Evolutionary conservation across 2,113 vertebrate genomes (phyloP), one percentile per base, ranked within the genome.

Genomic region (Motacilla tschutschensis): DNA sequence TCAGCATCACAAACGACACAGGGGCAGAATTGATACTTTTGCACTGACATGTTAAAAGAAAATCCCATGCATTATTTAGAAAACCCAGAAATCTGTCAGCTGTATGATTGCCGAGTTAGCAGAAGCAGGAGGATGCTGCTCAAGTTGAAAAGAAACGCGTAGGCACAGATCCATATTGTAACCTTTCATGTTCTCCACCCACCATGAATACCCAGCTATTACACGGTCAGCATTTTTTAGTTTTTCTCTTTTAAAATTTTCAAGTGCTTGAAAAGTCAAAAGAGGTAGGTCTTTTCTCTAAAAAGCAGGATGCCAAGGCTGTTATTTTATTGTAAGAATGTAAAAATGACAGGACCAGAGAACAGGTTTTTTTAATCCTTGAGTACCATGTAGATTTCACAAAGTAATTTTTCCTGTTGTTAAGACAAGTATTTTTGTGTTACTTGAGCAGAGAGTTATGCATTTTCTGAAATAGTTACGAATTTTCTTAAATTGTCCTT

Each of bases 1-100:
- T 98, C 96, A 98, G 93, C 96, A 94, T 98, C 97, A 97, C 91
- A 90, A 97, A 96, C 83, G 96, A 97, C 96, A 98, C 92, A 79
- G 93, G 95, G 96, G 96, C 96, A 96, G 95, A 97, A 97, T 95
- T 98, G 96, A 97, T 98, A 98, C 96, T 97, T 98, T 95, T 97
- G 93, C 94, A 96, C 95, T 98, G 97, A 98, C 95, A 97, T 94
- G 96, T 97, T 97, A 97, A 98, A 98, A 98, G 96, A 98, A 97
- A 98, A 98, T 96, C 95, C 95, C 94, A 97, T 98, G 95, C 96
- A 98, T 98, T 98, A 98, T 98, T 98, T 98, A 98, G 97, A 97
- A 97, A 96, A 96, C 95, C 91, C 93, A 95, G 95, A 95, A 97
- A 96, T 96, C 96, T 97, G 96, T 97, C 97, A 97, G 96, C 95